Evolutionary conservation across 92 coral and sea anemone genomes (phyloP).

Genomic region (Porites rus): DNA sequence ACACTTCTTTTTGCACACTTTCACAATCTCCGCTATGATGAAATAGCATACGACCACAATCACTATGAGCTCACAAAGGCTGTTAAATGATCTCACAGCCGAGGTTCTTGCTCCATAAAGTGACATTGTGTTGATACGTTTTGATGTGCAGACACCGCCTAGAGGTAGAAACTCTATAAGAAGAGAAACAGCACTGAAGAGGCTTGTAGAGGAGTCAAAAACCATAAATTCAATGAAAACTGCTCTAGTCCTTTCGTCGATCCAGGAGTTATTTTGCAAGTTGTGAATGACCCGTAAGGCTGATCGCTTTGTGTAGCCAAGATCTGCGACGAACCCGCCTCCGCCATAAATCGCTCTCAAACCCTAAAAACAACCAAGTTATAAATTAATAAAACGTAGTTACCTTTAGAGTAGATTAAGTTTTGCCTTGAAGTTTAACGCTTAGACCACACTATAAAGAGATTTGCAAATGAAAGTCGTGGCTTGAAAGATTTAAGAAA

Average conservation of each 20-base stretch:
- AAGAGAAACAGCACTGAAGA: constrained; percentile 91
- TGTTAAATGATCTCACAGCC: constrained; percentile 77
- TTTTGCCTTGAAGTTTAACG: too few relatives aligned
- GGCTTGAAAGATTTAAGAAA: too few relatives aligned
- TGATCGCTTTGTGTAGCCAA: constrained; percentile 85
- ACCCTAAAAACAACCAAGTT: constrained; percentile 3
- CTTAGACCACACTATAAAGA: too few relatives aligned
- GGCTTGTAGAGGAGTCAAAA: constrained; percentile 87
- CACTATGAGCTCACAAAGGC: constrained; percentile 84
- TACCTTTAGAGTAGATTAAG: too few relatives aligned
- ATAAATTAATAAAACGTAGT: not conserved
- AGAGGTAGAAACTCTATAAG: constrained; percentile 80
- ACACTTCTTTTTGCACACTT: constrained; percentile 78
- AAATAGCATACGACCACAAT: constrained; percentile 79
- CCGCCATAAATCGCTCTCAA: constrained; percentile 69
- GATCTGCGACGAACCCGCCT: constrained; percentile 94
- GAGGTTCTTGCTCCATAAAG: constrained; percentile 84
- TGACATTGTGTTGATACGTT: constrained; percentile 80
- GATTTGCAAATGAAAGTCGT: too few relatives aligned
- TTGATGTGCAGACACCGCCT: constrained; percentile 80
- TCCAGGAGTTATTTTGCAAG: constrained; percentile 83
- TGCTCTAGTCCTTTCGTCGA: constrained; percentile 92
- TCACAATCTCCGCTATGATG: constrained; percentile 76
- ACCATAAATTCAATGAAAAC: constrained; percentile 87
- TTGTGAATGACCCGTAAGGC: constrained; percentile 80